Evolutionary conservation across 2,113 vertebrate genomes (phyloP).

Genomic region (Pollachius pollachius): DNA sequence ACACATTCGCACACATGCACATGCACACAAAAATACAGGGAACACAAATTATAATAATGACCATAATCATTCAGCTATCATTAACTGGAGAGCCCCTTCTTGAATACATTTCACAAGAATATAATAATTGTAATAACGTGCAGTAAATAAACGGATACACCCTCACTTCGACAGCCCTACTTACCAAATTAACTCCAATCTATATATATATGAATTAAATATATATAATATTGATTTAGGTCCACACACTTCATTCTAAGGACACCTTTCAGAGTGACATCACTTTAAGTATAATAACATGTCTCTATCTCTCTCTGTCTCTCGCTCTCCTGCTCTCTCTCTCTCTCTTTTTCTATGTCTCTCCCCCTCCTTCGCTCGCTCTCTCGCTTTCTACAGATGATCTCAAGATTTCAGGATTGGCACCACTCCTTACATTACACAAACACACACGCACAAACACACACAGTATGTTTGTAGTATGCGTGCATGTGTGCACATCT

Average conservation of each 20-base stretch:
- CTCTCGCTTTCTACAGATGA: constrained; percentile 49
- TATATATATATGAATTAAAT: no score
- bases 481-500: constrained; percentile 11
- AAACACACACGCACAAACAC: not conserved
- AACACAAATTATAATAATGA: not conserved
- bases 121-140: no score
- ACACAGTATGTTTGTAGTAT: constrained; percentile 15
- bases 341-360: no score
- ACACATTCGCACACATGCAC: not conserved
- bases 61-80: no score
- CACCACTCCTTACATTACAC: constrained; percentile 6
- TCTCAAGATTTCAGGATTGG: constrained; percentile 59
- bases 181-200: no score
- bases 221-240: no score
- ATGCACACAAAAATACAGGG: not conserved
- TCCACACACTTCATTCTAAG: constrained; percentile 34
- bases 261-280: constrained; percentile 62
- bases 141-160: no score
- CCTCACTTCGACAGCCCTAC: no score
- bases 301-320: constrained; percentile 26
- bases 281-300: constrained; percentile 59
- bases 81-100: no score
- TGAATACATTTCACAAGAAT: no score
- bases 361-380: not conserved
- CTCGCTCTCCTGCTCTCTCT: constrained; percentile 11